phyloP scores from a whole-genome alignment of 2,113 vertebrate genomes.

The Lepidothrix coronata region DNA sequence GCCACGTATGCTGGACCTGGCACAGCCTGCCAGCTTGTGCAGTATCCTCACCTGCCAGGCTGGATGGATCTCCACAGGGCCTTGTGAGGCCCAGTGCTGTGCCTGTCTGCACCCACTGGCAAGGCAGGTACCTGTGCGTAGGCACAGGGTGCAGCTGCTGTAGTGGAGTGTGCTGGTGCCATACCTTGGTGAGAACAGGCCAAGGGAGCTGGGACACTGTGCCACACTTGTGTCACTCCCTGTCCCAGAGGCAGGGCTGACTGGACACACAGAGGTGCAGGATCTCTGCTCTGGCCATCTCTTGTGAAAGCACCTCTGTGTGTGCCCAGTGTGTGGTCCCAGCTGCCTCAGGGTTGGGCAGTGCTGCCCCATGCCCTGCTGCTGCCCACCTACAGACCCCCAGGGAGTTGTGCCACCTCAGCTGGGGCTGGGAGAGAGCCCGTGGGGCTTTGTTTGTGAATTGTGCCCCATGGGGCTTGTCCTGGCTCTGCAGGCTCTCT shows the following conservation, averaged over 20 bases:
- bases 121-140: fast-evolving
- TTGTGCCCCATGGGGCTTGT: not conserved
- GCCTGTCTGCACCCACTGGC: not conserved
- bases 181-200: not conserved
- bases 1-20: not conserved
- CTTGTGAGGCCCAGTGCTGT: not conserved
- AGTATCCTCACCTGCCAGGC: not conserved
- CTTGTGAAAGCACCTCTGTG: not conserved
- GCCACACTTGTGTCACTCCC: not conserved
- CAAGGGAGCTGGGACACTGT: not conserved
- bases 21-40: not conserved
- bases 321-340: fast-evolving
- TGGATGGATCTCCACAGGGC: not conserved
- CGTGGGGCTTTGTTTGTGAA: fast-evolving
- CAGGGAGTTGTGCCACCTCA: not conserved
- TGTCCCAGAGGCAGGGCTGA: not conserved
- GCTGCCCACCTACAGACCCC: not conserved
- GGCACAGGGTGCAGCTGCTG: not conserved
- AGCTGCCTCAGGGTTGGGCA: fast-evolving
- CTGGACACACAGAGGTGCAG: fast-evolving
- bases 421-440: not conserved
- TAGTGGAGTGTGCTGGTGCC: not conserved
- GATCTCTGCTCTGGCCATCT: not conserved
- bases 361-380: not conserved
- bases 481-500: not conserved